Evolutionary conservation across 2,797 vertebrate species (phyloP), one percentile per base, ranked within the genome.

Genomic region (Limosa lapponica): DNA sequence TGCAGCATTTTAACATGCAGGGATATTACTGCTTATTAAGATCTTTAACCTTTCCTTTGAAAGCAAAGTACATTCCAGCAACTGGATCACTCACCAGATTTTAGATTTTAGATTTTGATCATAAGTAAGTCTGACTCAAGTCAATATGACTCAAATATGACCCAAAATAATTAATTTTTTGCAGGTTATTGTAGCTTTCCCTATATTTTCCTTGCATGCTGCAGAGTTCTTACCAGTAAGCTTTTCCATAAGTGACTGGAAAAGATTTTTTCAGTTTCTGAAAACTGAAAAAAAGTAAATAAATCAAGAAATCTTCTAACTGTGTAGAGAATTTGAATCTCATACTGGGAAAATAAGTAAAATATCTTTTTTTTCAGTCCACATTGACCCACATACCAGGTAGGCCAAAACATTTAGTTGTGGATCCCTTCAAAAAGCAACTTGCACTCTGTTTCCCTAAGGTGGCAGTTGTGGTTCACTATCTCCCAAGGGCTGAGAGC

Each of bases 51-150:
- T 84, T 90, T 77, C 24, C 18, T 94, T 83, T 90, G 43, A 83
- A 71, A 90, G 16, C 2, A 6, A 66, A 95, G 17, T 57, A 15
- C 10, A 24, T 77, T 59, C 14, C 37, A 58, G 41, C 8, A 88
- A 67, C 8, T 39, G 23, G 16, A 61, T 69, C 34, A 30, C 16
- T 81, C 25, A 71, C 55, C 17, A 83, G 41, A 66, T 74, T 89
- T 79, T 74, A 73, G 25, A 75, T 82, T 93, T 79, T 74, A 74
- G 28, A 77, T 83, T 93, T 93, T 74, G 48, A 49, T 87, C 24
- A 62, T 48, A 20, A 72, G 1, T 48, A 62, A 59, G 13, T 44
- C 37, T 82, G 55, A 28, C 10, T 91, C 39, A 82, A 87, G 19
- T 67, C 30, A 70, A 30, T 25, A 73, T 82, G 19, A 48, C 39